Conservation (phyloP, 2,113 vertebrate genomes). For the Menidia beryllina region DNA sequence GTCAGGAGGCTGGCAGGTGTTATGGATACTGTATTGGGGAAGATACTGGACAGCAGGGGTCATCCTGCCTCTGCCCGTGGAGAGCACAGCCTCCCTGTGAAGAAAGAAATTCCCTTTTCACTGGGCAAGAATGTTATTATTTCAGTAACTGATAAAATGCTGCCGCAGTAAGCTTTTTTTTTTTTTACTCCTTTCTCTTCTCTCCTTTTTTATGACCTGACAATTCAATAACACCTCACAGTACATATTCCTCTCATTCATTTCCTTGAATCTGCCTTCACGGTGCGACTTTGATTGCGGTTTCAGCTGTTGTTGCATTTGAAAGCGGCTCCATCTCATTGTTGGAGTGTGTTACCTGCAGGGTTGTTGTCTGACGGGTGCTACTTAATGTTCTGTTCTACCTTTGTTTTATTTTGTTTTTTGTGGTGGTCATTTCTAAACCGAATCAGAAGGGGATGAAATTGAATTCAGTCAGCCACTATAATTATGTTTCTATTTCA, state of each 20-base stretch:
- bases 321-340: conserved; percentile 13
- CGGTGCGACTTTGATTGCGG: conserved; percentile 22
- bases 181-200: conserved; percentile 27
- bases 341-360: conserved; percentile 32
- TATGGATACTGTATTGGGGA: conserved; percentile 9
- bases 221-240: conserved; percentile 28
- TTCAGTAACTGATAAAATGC: conserved; percentile 49
- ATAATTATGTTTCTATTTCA: conserved; percentile 40
- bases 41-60: conserved; percentile 2
- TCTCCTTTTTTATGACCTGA: conserved; percentile 48
- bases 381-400: conserved; percentile 15
- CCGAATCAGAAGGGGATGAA: conserved; percentile 40
- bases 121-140: conserved; percentile 49
- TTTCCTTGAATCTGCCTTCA: conserved; percentile 34
- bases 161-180: conserved; percentile 45
- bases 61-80: conserved; percentile 21
- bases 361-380: conserved; percentile 31
- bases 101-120: conserved; percentile 49
- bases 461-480: conserved; percentile 18
- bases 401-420: conserved; percentile 2
- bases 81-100: conserved; percentile 21
- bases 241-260: conserved; percentile 36
- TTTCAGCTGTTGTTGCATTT: conserved; percentile 36
- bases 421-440: conserved; percentile 8
- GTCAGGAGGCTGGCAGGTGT: conserved; percentile 24